Base-by-base conservation (phyloP, 2,113 vertebrate species). In the Leptodactylus fuscus region DNA sequence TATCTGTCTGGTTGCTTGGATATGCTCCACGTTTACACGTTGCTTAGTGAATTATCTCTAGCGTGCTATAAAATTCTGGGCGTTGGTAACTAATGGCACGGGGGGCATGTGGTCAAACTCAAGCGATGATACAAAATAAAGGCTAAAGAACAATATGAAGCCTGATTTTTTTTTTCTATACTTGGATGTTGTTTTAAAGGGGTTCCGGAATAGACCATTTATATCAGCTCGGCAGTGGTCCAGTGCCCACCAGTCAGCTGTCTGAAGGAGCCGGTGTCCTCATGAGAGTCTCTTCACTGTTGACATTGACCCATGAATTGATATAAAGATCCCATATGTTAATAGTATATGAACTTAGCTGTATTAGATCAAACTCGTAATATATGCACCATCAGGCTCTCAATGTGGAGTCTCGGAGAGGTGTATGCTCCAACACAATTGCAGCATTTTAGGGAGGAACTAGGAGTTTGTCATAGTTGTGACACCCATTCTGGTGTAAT, bases 401-500 rank as follows among this genome's bases (percentile, higher is more conserved):
- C 32, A 13, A 20, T 49, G 67, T 38, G 15, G 29, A 38, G 27
- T 3, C 20, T 46, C 4, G 46, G 22, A 78, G 62, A 65, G 83
- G 83, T 69, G 74, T 85, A 32, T 41, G 41, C 74, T 32, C 7
- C 34, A 65, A 65, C 36, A 84, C 55, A 32, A 84, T 78, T 85
- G 71, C 60, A 85, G 60, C 74, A 85, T 9, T 24, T 44, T 70
- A 58, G 75, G 83, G 83, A 85, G 75, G 83, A 36, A 79, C 74
- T 71, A 41, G 46, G 13, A 41, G 44, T 79, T 70, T 41, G 46
- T 79, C 67, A 80, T 32, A 24, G 29, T 69, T 36, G 46, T 20
- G 67, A 80, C 83, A 79, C 83, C 75, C 83, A 80, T 85, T 85
- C 73, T 85, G 83, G 60, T 85, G 75, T 85, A 78, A 46, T 83